A percentile compares a stretch with the other conserved stretches of the same genome.
Conservation (phyloP, 2,797 vertebrate species). For the Bryconaethiops microstoma region DNA sequence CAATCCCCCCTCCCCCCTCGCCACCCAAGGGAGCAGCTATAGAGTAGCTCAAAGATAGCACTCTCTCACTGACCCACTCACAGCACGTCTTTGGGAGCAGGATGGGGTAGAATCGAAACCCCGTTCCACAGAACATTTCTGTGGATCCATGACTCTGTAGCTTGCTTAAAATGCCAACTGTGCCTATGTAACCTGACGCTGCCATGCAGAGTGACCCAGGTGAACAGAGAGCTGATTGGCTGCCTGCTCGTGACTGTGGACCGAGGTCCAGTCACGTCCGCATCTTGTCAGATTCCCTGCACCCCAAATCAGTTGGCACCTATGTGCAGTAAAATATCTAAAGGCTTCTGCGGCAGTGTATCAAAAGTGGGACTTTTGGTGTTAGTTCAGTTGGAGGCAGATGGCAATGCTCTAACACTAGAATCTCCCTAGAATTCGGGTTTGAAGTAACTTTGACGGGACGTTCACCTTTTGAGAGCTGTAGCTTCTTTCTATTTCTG, state of each 20-base stretch:
- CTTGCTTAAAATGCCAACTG: conserved; percentile 82
- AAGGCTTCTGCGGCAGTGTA: conserved; percentile 35
- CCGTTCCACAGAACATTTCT: conserved; percentile 71
- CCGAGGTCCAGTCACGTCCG: conserved; percentile 51
- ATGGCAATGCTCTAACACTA: conserved; percentile 29
- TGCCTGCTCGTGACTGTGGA: conserved; percentile 61
- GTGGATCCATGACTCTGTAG: conserved; percentile 77
- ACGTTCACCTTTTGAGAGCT: conserved; percentile 58
- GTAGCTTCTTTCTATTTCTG: conserved; percentile 56
- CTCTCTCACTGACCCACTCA: conserved; percentile 50
- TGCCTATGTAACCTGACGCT: conserved; percentile 81
- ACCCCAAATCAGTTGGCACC: conserved; percentile 34
- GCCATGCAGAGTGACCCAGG: conserved; percentile 70
- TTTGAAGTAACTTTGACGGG: conserved; percentile 44
- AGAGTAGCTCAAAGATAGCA: conserved; percentile 21
- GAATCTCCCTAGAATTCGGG: conserved; percentile 27
- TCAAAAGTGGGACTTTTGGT: conserved; percentile 45
- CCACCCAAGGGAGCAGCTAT: conserved; percentile 16
- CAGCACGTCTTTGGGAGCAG: conserved; percentile 61
- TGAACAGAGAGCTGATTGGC: conserved; percentile 56
- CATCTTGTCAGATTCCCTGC: conserved; percentile 35
- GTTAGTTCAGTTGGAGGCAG: conserved; percentile 30
- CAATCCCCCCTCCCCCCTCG: conserved; percentile 37
- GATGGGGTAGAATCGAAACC: conserved; percentile 50
- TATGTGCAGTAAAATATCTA: conserved; percentile 17